A percentile compares a stretch with the other conserved stretches of the same genome.
Evolutionary conservation across 1,140 invertebrate species (phyloP).

Genomic region (Anadara kagoshimensis): DNA sequence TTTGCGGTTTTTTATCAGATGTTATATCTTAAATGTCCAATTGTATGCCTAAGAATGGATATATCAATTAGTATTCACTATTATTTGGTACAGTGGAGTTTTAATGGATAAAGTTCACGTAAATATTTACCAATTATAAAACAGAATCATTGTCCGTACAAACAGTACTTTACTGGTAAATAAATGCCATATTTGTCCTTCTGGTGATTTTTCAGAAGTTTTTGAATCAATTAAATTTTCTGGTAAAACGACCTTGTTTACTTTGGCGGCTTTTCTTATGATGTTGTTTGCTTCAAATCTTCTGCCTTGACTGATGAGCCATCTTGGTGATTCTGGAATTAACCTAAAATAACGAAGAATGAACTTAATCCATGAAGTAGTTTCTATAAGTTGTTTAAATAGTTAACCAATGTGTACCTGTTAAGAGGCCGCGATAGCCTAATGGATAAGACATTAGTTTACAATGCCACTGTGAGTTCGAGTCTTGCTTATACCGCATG

Average conservation of each 20-base stretch:
- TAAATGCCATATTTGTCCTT: constrained; percentile 41
- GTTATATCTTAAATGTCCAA: too few species aligned
- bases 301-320: constrained; percentile 55
- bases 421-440: too few species aligned
- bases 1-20: too few species aligned
- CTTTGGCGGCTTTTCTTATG: constrained; percentile 51
- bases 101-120: too few species aligned
- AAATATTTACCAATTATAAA: constrained; percentile 40
- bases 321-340: constrained; percentile 46
- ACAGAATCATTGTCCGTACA: constrained; percentile 39
- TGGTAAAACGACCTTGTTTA: constrained; percentile 53
- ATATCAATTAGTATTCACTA: too few species aligned
- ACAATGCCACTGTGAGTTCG: neutral
- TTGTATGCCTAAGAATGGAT: too few species aligned
- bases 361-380: too few species aligned
- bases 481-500: too few species aligned
- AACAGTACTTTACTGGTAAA: constrained; percentile 35
- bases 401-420: too few species aligned
- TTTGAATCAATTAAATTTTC: constrained; percentile 31
- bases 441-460: neutral
- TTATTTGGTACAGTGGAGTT: too few species aligned
- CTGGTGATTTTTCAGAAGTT: neutral
- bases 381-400: too few species aligned
- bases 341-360: constrained; percentile 28
- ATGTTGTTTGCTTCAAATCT: constrained; percentile 56